phyloP scores from a whole-genome alignment of 2,797 vertebrate genomes.

The Gallinago stenura region DNA sequence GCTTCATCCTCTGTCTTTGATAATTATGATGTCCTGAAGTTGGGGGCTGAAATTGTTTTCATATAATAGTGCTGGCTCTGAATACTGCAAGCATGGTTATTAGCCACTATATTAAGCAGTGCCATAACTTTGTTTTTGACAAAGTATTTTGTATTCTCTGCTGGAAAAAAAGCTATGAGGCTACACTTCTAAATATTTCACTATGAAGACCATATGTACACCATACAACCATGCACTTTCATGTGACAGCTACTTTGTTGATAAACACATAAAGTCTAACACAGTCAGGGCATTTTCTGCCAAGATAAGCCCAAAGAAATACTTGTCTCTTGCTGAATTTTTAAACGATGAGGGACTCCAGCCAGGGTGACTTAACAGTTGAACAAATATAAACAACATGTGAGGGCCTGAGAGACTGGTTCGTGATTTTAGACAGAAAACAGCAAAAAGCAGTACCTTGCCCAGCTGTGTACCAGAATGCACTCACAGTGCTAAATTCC shows the following conservation, averaged over 20 bases:
- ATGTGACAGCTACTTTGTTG: background rate
- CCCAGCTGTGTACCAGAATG: background rate
- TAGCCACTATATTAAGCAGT: background rate
- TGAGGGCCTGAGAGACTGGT: background rate
- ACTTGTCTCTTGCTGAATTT: background rate
- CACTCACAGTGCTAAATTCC: background rate
- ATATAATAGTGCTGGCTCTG: background rate
- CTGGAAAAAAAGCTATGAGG: background rate
- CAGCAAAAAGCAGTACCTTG: background rate
- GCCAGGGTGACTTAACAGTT: background rate
- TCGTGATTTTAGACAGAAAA: background rate
- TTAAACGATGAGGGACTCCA: background rate
- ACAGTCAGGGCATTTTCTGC: background rate
- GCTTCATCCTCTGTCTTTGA: background rate
- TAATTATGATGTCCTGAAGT: background rate
- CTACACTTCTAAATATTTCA: background rate
- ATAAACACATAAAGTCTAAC: background rate
- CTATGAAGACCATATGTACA: background rate
- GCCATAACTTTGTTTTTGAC: background rate
- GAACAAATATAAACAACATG: background rate
- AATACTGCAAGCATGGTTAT: background rate
- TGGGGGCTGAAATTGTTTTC: background rate
- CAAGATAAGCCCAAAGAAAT: background rate
- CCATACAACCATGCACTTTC: background rate
- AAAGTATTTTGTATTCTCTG: background rate